Conservation (phyloP, 2,888 invertebrate species). For the Mythimna loreyi region DNA sequence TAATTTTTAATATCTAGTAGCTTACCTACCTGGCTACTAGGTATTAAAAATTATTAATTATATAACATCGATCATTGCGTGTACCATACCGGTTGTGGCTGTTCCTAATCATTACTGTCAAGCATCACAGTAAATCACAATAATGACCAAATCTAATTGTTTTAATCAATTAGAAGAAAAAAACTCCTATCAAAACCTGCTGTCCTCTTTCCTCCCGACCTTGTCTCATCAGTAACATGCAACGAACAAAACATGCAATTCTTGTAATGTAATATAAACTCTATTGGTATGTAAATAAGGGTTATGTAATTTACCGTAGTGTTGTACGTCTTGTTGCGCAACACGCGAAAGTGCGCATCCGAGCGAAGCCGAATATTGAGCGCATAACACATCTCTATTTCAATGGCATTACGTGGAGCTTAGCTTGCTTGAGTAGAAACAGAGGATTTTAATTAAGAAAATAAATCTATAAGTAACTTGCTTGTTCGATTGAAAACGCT, state of each 20-base stretch:
- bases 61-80: constrained; percentile 37
- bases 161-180: constrained; percentile 61
- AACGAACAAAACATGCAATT: constrained; percentile 51
- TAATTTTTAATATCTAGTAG: no score
- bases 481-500: constrained; percentile 2
- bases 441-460: constrained; percentile 7
- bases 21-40: neutral
- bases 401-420: constrained; percentile 68
- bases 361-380: constrained; percentile 71
- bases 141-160: constrained; percentile 43
- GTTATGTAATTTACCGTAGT: constrained; percentile 50
- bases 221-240: constrained; percentile 66
- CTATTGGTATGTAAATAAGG: constrained; percentile 58
- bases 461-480: constrained; percentile 6
- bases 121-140: constrained; percentile 31
- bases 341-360: constrained; percentile 82
- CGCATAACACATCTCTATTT: constrained; percentile 72
- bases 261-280: constrained; percentile 53
- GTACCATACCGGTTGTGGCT: constrained; percentile 28
- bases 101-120: neutral
- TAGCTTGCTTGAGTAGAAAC: constrained; percentile 18
- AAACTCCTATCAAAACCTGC: constrained; percentile 61
- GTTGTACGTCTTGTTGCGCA: constrained; percentile 69
- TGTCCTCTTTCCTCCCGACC: constrained; percentile 75
- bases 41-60: constrained; percentile 6